Evolutionary conservation across 2,888 invertebrate species (phyloP).

Genomic region (Caenorhabditis parvicauda): DNA sequence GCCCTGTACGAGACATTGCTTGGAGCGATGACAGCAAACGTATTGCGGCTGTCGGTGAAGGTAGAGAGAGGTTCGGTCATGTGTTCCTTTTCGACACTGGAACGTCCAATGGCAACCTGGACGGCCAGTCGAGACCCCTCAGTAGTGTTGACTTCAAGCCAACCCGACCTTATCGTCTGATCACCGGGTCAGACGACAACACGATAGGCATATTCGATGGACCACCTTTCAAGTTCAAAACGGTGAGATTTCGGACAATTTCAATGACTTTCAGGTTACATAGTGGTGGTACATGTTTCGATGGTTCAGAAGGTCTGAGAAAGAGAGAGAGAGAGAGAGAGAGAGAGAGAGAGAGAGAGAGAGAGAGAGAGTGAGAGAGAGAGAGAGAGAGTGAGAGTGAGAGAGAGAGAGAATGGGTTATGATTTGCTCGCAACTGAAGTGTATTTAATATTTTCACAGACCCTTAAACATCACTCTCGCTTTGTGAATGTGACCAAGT

Average conservation of each 20-base stretch:
- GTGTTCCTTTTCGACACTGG: slow-evolving; percentile 96
- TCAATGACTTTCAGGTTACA: too few relatives aligned
- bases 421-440: too few relatives aligned
- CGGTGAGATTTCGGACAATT: slow-evolving; percentile 28
- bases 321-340: too few relatives aligned
- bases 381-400: too few relatives aligned
- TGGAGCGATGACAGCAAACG: slow-evolving; percentile 93
- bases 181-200: slow-evolving; percentile 95
- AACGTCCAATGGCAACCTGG: slow-evolving; percentile 68
- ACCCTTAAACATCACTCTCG: slow-evolving; percentile 79
- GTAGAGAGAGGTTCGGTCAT: slow-evolving; percentile 90
- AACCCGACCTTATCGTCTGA: slow-evolving; percentile 81
- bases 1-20: slow-evolving; percentile 90
- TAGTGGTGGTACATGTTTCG: too few relatives aligned
- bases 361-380: too few relatives aligned
- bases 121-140: slow-evolving; percentile 57
- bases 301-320: too few relatives aligned
- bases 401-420: too few relatives aligned
- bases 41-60: slow-evolving; percentile 93
- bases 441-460: too few relatives aligned
- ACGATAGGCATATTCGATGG: slow-evolving; percentile 91
- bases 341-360: too few relatives aligned
- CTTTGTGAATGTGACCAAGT: slow-evolving; percentile 91
- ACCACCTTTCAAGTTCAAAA: slow-evolving; percentile 79
- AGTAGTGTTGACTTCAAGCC: slow-evolving; percentile 77